These are phyloP conservation scores for Caradrina kadenii DNA, from an alignment of 2,888 invertebrate genomes.

Conservation along the genomic window DNA sequence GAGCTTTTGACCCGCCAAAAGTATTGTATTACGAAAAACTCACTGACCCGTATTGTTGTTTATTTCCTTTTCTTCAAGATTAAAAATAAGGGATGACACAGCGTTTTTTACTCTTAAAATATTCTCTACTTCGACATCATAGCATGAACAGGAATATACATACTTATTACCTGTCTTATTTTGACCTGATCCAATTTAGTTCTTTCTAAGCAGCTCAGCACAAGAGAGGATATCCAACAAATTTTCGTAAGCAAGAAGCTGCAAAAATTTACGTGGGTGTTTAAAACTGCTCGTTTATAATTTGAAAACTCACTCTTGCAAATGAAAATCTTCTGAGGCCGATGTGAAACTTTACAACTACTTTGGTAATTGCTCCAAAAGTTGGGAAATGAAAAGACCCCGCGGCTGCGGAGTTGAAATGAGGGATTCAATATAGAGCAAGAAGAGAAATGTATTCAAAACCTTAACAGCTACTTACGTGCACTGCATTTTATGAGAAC, in stretches of 20 bases:
- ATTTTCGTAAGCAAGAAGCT: slow-evolving; percentile 31
- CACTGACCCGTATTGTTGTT: slow-evolving; percentile 56
- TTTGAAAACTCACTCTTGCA: slow-evolving; percentile 78
- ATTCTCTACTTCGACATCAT: slow-evolving; percentile 7
- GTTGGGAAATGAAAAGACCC: slow-evolving; percentile 79
- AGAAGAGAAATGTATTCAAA: slow-evolving; percentile 66
- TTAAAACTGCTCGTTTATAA: slow-evolving; percentile 74
- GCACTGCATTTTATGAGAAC: slow-evolving; percentile 16
- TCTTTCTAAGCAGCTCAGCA: background rate
- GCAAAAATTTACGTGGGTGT: slow-evolving; percentile 45
- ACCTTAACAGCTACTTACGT: slow-evolving; percentile 35
- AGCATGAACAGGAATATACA: slow-evolving; percentile 20
- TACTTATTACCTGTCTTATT: background rate
- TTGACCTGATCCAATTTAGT: no score
- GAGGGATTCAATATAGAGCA: slow-evolving; percentile 74
- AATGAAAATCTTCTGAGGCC: slow-evolving; percentile 79
- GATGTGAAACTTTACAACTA: slow-evolving; percentile 83
- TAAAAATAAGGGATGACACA: slow-evolving; percentile 42
- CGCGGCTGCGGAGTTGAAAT: slow-evolving; percentile 74
- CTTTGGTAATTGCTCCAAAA: slow-evolving; percentile 86
- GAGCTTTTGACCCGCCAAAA: slow-evolving; percentile 58
- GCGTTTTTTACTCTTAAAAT: slow-evolving; percentile 37
- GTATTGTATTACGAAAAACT: slow-evolving; percentile 61
- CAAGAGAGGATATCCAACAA: slow-evolving; percentile 16
- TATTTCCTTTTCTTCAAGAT: slow-evolving; percentile 49